These are phyloP conservation scores for Teinopalpus imperialis DNA, from an alignment of 2,888 invertebrate genomes.

Conservation along the genomic window DNA sequence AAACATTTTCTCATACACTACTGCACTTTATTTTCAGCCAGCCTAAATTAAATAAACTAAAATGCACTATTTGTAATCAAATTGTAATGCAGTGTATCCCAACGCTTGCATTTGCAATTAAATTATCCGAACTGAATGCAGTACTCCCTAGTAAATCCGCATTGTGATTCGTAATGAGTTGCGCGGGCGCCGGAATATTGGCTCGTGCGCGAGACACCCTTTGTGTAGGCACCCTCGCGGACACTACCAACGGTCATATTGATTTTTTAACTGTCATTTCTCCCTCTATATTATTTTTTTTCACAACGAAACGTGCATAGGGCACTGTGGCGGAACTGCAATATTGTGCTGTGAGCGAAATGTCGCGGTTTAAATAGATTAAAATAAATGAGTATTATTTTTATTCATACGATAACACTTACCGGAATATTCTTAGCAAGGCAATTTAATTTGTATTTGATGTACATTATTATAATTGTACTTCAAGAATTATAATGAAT, in stretches of 20 bases:
- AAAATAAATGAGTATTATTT: too few species aligned
- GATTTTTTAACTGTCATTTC: conserved; percentile 78
- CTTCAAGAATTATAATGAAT: too few species aligned
- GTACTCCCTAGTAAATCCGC: conserved; percentile 24
- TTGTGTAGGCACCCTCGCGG: conserved; percentile 67
- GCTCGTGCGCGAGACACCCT: conserved; percentile 69
- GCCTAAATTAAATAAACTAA: too few species aligned
- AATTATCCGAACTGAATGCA: conserved; percentile 6
- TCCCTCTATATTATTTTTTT: conserved; percentile 31
- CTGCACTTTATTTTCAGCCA: too few species aligned
- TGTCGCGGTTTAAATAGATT: too few species aligned
- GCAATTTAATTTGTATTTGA: too few species aligned
- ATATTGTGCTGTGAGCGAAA: conserved; percentile 22
- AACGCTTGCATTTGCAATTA: neutral
- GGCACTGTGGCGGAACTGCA: conserved; percentile 21
- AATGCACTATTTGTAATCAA: neutral
- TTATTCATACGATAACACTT: too few species aligned
- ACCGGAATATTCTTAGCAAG: too few species aligned
- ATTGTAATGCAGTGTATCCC: neutral
- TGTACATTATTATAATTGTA: too few species aligned
- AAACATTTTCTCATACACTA: too few species aligned
- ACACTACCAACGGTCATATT: conserved; percentile 75
- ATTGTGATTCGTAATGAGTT: conserved; percentile 47
- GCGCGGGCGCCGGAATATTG: conserved; percentile 40
- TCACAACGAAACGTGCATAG: neutral